Conservation (phyloP, 2,797 vertebrate species). For the Pterois miles region DNA sequence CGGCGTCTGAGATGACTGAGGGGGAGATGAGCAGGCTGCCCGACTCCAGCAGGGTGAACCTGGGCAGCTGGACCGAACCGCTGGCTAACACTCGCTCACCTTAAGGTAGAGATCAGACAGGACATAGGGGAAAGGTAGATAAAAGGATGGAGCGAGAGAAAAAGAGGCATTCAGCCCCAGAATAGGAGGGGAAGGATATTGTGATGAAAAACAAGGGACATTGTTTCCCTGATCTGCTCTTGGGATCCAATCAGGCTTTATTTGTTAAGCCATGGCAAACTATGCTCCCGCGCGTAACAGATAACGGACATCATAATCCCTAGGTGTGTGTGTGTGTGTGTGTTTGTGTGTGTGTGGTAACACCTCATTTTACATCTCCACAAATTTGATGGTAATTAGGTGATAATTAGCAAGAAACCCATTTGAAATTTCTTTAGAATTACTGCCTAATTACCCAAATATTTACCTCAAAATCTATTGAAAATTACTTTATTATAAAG, state of each 20-base stretch:
- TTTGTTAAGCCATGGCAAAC: conserved; percentile 60
- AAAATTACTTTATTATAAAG: no score
- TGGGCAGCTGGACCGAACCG: conserved; percentile 93
- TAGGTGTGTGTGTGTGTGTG: conserved; percentile 18
- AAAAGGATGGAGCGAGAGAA: background rate
- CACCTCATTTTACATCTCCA: no score
- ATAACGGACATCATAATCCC: conserved; percentile 53
- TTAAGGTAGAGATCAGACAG: conserved; percentile 45
- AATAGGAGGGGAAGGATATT: conserved; percentile 7
- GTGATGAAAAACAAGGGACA: conserved; percentile 35
- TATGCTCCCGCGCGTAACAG: conserved; percentile 42
- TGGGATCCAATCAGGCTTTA: conserved; percentile 62
- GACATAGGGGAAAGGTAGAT: background rate
- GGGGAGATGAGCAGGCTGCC: conserved; percentile 95
- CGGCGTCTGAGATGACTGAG: conserved; percentile 90
- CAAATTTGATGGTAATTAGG: no score
- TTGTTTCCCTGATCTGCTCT: conserved; percentile 38
- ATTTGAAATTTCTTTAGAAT: no score
- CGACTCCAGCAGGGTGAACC: conserved; percentile 95
- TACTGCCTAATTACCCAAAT: no score
- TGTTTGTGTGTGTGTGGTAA: conserved; percentile 6
- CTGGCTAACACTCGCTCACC: conserved; percentile 94
- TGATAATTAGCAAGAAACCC: no score
- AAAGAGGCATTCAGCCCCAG: background rate
- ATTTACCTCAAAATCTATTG: no score